Evolutionary conservation across 2,113 vertebrate species (phyloP).

Genomic region (Oriolus oriolus): DNA sequence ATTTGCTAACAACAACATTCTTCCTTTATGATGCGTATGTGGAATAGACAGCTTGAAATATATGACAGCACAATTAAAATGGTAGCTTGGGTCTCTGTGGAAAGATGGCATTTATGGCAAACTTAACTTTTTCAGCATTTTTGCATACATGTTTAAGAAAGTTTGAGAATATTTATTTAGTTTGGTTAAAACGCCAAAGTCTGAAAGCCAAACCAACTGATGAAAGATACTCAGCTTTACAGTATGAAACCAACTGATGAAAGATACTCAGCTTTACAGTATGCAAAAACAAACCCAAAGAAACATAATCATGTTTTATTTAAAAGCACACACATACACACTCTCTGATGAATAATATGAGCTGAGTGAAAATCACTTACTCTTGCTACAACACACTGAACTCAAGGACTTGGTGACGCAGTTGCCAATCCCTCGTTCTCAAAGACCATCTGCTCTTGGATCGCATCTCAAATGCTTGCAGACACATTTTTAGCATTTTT

Average conservation of each 20-base stretch:
- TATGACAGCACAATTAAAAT: background rate
- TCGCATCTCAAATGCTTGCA: background rate
- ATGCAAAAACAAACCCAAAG: background rate
- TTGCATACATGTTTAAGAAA: background rate
- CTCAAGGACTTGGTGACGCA: background rate
- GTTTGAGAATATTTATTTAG: background rate
- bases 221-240: background rate
- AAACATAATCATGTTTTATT: slow-evolving; percentile 35
- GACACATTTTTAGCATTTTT: background rate
- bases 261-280: background rate
- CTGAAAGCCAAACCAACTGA: background rate
- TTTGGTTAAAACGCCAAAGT: background rate
- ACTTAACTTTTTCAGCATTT: background rate
- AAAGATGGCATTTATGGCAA: background rate
- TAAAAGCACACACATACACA: background rate
- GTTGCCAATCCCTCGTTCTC: background rate
- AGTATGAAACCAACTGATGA: background rate
- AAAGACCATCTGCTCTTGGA: background rate
- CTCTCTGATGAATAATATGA: background rate
- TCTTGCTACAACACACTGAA: background rate
- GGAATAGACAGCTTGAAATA: background rate
- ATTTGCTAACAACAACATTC: background rate
- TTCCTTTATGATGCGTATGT: background rate
- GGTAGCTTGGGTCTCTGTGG: background rate
- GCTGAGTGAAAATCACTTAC: background rate